Evolutionary conservation across 1,140 invertebrate species (phyloP).

Genomic region (Kradibia gibbosae): DNA sequence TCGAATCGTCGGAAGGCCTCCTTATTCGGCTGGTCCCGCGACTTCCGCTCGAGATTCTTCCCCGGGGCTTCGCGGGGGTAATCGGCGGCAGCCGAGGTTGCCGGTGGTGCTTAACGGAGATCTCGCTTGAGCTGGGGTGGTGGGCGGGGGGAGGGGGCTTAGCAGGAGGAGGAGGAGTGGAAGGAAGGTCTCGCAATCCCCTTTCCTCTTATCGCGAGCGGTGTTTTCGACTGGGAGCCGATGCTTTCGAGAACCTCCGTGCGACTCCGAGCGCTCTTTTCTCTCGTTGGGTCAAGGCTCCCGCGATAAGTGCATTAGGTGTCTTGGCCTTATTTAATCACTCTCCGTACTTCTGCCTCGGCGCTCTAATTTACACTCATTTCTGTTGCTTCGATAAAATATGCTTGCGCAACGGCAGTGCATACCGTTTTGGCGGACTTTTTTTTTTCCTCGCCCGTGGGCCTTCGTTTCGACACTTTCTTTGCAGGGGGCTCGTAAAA

Average conservation of each 20-base stretch:
- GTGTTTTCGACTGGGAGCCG: neutral
- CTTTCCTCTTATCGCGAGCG: neutral
- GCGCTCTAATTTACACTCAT: neutral
- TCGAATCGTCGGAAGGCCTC: slow-evolving; percentile 29
- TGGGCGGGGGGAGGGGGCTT: too few species aligned
- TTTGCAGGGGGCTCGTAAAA: too few species aligned
- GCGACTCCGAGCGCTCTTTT: neutral
- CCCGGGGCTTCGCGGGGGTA: too few species aligned
- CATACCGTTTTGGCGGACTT: too few species aligned
- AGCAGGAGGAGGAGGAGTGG: neutral
- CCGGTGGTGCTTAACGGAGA: too few species aligned
- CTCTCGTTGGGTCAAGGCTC: neutral
- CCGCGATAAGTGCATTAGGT: neutral
- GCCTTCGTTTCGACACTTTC: too few species aligned
- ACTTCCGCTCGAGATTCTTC: slow-evolving; percentile 38
- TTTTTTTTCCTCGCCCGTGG: too few species aligned
- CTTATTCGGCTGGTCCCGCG: slow-evolving; percentile 38
- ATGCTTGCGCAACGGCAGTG: too few species aligned
- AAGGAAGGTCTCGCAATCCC: neutral
- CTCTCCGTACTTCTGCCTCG: neutral
- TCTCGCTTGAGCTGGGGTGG: too few species aligned
- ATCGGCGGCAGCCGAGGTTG: too few species aligned
- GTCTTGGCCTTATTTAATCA: neutral
- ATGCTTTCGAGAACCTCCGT: neutral
- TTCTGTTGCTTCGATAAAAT: neutral